These are phyloP conservation scores for Pocillopora meandrina DNA, from an alignment of 92 coral and sea anemone genomes.

Conservation along the genomic window DNA sequence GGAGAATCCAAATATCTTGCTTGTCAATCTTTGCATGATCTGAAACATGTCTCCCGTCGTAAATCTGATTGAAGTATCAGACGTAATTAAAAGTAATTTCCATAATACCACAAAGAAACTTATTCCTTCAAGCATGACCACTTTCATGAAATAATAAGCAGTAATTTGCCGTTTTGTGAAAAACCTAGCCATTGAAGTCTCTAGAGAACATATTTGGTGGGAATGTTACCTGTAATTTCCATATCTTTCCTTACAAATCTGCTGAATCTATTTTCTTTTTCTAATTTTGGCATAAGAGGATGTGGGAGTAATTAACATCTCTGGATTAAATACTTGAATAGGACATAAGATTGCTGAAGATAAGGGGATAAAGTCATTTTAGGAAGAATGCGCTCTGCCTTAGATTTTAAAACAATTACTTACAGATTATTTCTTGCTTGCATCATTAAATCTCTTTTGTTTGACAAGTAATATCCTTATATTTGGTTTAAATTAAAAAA, in stretches of 20 bases:
- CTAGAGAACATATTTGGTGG: not conserved
- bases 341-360: not conserved
- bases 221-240: not conserved
- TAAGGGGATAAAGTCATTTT: not conserved
- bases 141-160: not conserved
- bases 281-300: not conserved
- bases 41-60: slow-evolving; percentile 14
- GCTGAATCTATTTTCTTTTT: not conserved
- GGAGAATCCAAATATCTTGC: too few relatives aligned
- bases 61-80: slow-evolving; percentile 21
- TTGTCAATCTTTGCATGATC: slow-evolving; percentile 19
- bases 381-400: not conserved
- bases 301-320: not conserved
- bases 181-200: not conserved
- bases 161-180: not conserved
- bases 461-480: not conserved
- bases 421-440: not conserved
- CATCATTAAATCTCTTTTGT: not conserved
- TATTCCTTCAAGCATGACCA: not conserved
- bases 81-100: slow-evolving; percentile 9
- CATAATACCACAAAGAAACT: slow-evolving; percentile 20
- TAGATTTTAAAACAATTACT: not conserved
- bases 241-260: not conserved
- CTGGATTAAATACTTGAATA: not conserved
- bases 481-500: too few relatives aligned